These are phyloP conservation scores for Selene dorsalis DNA, from an alignment of 2,797 vertebrate genomes.

Conservation along the genomic window DNA sequence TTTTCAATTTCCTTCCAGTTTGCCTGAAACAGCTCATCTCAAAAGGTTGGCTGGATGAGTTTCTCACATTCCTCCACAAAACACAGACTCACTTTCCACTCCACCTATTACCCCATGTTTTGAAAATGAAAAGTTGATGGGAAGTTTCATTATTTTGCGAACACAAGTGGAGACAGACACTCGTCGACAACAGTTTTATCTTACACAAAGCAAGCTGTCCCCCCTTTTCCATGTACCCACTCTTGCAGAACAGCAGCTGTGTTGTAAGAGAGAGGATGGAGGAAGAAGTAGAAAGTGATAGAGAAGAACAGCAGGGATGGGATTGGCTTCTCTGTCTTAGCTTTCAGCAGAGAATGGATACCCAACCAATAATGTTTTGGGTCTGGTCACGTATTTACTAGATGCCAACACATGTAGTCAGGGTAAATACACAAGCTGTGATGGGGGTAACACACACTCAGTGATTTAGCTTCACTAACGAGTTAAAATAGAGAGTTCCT, in stretches of 20 bases:
- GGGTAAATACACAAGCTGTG: no score
- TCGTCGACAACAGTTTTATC: constrained; percentile 29
- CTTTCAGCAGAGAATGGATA: neutral
- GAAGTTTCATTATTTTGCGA: constrained; percentile 37
- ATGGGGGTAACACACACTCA: no score
- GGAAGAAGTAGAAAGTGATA: neutral
- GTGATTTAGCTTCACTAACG: neutral
- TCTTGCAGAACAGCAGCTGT: constrained; percentile 36
- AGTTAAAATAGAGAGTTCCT: neutral
- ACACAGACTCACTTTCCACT: constrained; percentile 8
- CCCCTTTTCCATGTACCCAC: neutral
- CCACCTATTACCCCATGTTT: constrained; percentile 37
- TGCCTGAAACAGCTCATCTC: constrained; percentile 36
- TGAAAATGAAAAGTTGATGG: constrained; percentile 40
- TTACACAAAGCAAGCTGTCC: constrained; percentile 40
- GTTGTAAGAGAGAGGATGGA: constrained; percentile 11
- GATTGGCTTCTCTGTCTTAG: constrained; percentile 1
- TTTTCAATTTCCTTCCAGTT: constrained; percentile 48
- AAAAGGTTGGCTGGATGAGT: constrained; percentile 31
- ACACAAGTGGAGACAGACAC: constrained; percentile 32
- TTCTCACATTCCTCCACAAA: constrained; percentile 35
- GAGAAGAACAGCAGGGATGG: constrained; percentile 30
- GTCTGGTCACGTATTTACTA: neutral
- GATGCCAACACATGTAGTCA: neutral
- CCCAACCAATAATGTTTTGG: no score